Evolutionary conservation across 2,888 invertebrate genomes (phyloP).

Genomic region (Cantharis rustica): DNA sequence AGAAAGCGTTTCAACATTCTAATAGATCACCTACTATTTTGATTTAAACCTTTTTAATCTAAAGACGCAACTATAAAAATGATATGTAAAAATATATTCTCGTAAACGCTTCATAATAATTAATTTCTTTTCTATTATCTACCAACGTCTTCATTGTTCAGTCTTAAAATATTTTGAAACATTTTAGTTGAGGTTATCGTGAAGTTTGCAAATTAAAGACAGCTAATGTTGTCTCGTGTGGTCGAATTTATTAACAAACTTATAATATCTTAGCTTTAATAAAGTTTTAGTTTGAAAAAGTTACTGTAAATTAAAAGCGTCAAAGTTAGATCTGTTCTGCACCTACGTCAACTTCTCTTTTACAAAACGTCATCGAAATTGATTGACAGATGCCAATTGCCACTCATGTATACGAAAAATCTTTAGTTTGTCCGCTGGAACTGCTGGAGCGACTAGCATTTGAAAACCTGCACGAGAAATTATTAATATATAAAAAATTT

Average conservation of each 20-base stretch:
- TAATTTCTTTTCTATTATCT: not conserved
- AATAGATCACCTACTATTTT: not conserved
- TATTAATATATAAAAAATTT: not conserved
- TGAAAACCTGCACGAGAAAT: constrained; percentile 36
- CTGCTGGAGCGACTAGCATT: constrained; percentile 50
- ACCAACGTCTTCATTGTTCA: constrained; percentile 2
- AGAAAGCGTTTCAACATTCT: not conserved
- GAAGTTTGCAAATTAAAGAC: not conserved
- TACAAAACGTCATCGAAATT: constrained; percentile 54
- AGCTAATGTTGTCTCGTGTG: not conserved
- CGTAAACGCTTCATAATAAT: constrained; percentile 5
- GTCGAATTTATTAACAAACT: not conserved
- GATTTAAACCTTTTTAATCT: not conserved
- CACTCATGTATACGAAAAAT: constrained; percentile 55
- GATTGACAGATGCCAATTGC: constrained; percentile 54
- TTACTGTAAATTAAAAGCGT: not conserved
- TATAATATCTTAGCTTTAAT: not conserved
- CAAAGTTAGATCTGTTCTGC: constrained; percentile 3
- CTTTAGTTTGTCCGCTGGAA: constrained; percentile 46
- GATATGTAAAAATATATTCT: constrained; percentile 21
- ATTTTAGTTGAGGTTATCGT: not conserved
- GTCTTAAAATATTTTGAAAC: constrained; percentile 9
- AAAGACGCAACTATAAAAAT: not conserved
- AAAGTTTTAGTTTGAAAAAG: not conserved
- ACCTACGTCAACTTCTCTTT: constrained; percentile 27